A percentile compares a stretch with the other conserved stretches of the same genome.
Conservation (phyloP, 2,113 vertebrate species). For the Clarias gariepinus region DNA sequence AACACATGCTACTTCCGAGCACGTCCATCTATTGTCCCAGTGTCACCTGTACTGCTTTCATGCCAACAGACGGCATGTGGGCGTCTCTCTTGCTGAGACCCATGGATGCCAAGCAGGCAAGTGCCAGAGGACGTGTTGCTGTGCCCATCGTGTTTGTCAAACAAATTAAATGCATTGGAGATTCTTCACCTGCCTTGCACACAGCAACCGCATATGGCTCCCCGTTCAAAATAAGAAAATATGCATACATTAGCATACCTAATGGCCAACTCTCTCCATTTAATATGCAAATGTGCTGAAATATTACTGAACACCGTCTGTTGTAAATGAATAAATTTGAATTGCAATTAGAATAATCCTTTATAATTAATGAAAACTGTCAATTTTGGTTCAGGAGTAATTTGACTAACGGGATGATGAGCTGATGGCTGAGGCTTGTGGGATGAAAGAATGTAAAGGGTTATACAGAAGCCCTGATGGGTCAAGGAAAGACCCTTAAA, state of each 20-base stretch:
- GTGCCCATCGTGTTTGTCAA: slow-evolving; percentile 88
- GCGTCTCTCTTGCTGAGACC: slow-evolving; percentile 39
- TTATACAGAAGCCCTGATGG: slow-evolving; percentile 57
- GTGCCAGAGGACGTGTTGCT: slow-evolving; percentile 77
- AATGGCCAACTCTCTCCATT: slow-evolving; percentile 99
- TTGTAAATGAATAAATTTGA: slow-evolving; percentile 99
- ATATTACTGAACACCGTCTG: slow-evolving; percentile 99
- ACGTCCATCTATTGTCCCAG: slow-evolving; percentile 19
- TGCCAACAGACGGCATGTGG: slow-evolving; percentile 52
- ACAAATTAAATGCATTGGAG: slow-evolving; percentile 95
- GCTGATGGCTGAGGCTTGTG: slow-evolving; percentile 77
- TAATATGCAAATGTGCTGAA: slow-evolving; percentile 99
- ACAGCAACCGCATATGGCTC: slow-evolving; percentile 93
- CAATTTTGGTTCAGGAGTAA: slow-evolving; percentile 99
- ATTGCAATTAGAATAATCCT: slow-evolving; percentile 99
- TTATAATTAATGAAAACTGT: slow-evolving; percentile 99
- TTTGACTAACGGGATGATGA: slow-evolving; percentile 99
- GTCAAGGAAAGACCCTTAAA: slow-evolving; percentile 81
- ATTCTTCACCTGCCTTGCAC: slow-evolving; percentile 92
- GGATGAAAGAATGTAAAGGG: slow-evolving; percentile 51
- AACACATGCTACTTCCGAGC: slow-evolving; percentile 2
- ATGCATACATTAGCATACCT: slow-evolving; percentile 99
- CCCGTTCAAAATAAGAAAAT: slow-evolving; percentile 98
- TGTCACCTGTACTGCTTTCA: slow-evolving; percentile 40
- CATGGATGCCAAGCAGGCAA: slow-evolving; percentile 55